Conservation (phyloP, 2,797 vertebrate genomes). For the Furcifer pardalis region DNA sequence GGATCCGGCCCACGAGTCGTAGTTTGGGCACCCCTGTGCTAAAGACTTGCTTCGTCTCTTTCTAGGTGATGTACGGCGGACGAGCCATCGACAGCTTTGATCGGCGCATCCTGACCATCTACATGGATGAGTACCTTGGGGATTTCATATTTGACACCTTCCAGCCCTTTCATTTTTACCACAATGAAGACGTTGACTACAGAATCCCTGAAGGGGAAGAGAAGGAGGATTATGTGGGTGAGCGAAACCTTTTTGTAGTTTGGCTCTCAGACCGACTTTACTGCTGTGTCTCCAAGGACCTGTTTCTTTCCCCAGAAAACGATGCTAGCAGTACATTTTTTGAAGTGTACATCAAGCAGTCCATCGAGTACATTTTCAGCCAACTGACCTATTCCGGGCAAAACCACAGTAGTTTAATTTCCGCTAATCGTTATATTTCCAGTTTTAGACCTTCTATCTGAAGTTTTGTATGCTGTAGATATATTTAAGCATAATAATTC, state of each 20-base stretch:
- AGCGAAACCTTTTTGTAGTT: conserved; percentile 55
- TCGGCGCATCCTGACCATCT: conserved; percentile 88
- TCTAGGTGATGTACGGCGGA: conserved; percentile 96
- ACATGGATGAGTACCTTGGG: conserved; percentile 96
- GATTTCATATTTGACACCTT: conserved; percentile 95
- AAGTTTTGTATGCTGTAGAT: too few species aligned
- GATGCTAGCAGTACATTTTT: too few species aligned
- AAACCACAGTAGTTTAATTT: not conserved
- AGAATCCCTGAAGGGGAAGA: conserved; percentile 82
- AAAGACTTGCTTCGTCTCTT: fast-evolving
- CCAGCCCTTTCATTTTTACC: conserved; percentile 89
- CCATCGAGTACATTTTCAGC: not conserved
- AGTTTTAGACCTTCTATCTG: not conserved
- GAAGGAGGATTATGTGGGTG: conserved; percentile 88
- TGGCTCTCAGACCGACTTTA: not conserved
- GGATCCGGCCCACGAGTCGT: too few species aligned
- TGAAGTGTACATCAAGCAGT: too few species aligned
- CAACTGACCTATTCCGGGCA: too few species aligned
- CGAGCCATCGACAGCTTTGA: conserved; percentile 94
- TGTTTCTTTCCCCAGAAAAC: not conserved
- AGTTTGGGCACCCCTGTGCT: not conserved
- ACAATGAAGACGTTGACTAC: conserved; percentile 85
- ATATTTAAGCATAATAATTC: not conserved
- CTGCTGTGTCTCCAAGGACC: not conserved
- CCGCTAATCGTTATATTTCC: too few species aligned